A percentile compares a stretch with the other conserved stretches of the same genome.
These are phyloP conservation scores for Haplochromis burtoni DNA, from an alignment of 2,113 vertebrate genomes.

Conservation along the genomic window DNA sequence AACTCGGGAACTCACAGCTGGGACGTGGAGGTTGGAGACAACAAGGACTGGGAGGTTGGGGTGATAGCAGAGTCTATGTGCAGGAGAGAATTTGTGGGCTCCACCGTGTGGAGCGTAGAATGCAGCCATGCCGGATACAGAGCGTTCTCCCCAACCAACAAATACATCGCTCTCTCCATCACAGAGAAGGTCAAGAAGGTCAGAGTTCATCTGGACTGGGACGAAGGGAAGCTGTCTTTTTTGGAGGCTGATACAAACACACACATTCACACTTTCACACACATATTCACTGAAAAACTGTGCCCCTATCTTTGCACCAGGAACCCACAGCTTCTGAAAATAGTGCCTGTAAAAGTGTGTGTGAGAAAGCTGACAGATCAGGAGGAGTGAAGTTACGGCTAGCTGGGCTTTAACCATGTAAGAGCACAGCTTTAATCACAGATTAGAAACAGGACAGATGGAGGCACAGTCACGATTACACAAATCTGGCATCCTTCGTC, in stretches of 20 bases:
- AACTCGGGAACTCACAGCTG: background rate
- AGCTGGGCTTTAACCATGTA: rapidly evolving
- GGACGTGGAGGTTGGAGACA: background rate
- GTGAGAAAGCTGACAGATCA: background rate
- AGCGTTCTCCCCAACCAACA: background rate
- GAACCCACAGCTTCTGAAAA: background rate
- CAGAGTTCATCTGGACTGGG: constrained; percentile 6
- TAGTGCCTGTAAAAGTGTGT: background rate
- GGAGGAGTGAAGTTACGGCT: background rate
- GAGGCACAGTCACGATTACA: background rate
- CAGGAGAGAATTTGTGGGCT: background rate
- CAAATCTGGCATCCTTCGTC: rapidly evolving
- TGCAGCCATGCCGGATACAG: background rate
- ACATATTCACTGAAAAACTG: background rate
- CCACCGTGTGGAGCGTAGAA: background rate
- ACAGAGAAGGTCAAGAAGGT: background rate
- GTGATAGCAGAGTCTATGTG: background rate
- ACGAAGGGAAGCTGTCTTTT: background rate
- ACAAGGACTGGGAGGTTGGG: background rate
- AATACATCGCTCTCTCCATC: background rate
- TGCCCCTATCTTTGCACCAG: background rate
- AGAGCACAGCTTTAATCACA: background rate
- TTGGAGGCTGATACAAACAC: background rate
- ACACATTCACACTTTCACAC: background rate
- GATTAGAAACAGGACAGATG: background rate